Base-by-base conservation (phyloP, 1,140 invertebrate species). In the Sitophilus oryzae region DNA sequence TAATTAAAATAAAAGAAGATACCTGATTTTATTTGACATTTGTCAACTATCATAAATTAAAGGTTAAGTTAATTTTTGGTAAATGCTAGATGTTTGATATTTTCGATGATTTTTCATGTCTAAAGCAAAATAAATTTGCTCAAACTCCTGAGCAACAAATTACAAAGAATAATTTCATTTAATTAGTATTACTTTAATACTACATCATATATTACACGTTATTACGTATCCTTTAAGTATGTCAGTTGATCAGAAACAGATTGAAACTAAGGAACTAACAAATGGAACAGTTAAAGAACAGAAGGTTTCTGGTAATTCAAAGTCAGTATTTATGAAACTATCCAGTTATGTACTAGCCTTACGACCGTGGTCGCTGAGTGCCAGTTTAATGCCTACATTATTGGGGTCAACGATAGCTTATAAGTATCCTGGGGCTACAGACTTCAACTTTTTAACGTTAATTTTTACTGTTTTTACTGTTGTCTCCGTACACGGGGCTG, bases 321-420 rank as follows among this genome's bases (percentile, higher is more conserved):
- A 52, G 35, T 74, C 80, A 2, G 83, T 83, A 0, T 72, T 88
- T 37, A 88, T 89, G 85, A 91, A 91, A 74, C 66, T 93, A 2
- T 88, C 89, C 35, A 89, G 89, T 0, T 93, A 93, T 71, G 80
- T 93, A 42, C 71, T 89, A 52, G 91, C 93, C 2, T 68, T 95
- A 20, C 76, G 93, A 58, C 93, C 93, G 23, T 96, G 93, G 93
- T 94, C 92, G 0, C 77, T 96, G 49, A 93, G 89, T 62, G 91
- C 87, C 35, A 95, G 92, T 42, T 73, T 96, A 20, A 85, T 93
- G 70, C 94, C 94, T 14, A 93, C 93, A 0, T 73, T 91, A 10
- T 71, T 94, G 11, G 94, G 93, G 2, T 88, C 87, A 38, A 88
- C 85, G 0, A 72, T 96, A 20, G 91, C 92, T 0, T 90, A 90